Base-by-base conservation (phyloP, 2,888 invertebrate genomes). In the Teleiodes luculella region DNA sequence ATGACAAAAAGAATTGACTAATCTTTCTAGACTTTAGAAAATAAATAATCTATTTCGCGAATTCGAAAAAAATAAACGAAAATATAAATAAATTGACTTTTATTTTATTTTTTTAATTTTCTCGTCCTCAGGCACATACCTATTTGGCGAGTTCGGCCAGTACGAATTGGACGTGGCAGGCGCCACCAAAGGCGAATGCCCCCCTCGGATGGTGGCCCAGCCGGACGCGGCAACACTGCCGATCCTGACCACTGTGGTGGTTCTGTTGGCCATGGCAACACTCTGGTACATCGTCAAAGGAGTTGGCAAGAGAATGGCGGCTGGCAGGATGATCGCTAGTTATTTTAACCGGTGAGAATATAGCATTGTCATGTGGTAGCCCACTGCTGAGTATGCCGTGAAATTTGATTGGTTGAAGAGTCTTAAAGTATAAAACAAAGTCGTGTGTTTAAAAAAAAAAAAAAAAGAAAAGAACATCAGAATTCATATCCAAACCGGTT, bases 261-360 rank as follows among this genome's bases (percentile, higher is more conserved):
- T 85, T 7, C 70, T 90, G 8, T 67, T 90, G 60, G 78, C 83
- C 3, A 87, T 90, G 86, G 90, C 90, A 10, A 90, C 90, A 0
- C 68, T 89, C 41, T 90, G 90, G 90, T 90, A 90, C 60, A 67
- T 90, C 50, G 66, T 88, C 31, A 90, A 90, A 60, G 86, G 79
- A 0, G 84, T 89, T 2, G 83, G 84, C 18, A 89, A 87, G 64
- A 67, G 84, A 50, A 58, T 90, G 3, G 69, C 83, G 1, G 87
- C 90, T 31, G 82, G 86, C 7, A 67, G 88, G 14, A 37, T 86
- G 1, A 86, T 88, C 59, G 81, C 86, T 1, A 80, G 83, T 59
- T 84, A 86, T 57, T 84, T 89, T 68, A 86, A 83, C 16, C 83
- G 88, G 90, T 90, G 28, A 43, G 43, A n/a, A 5, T 10, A 33